Conservation (phyloP, 2,797 vertebrate genomes). For the Danio choprae region DNA sequence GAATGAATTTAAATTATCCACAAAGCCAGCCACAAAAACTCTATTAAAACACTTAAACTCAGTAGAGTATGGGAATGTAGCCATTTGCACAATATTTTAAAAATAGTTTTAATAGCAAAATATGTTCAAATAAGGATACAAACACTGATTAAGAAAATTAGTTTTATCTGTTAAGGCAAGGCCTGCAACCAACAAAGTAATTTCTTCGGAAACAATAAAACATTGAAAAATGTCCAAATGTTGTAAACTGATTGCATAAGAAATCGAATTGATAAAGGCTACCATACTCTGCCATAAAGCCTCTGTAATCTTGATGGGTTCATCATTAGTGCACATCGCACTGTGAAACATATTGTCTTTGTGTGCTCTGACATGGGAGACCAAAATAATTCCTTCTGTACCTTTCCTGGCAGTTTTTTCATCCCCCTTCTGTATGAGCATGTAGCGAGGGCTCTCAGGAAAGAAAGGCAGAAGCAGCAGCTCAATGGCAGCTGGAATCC, state of each 20-base stretch:
- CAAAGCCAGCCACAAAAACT: too few species aligned
- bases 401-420: slow-evolving; percentile 79
- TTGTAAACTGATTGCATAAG: background rate
- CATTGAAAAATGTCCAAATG: background rate
- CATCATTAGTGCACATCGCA: background rate
- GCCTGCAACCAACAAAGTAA: background rate
- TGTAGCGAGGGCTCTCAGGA: slow-evolving; percentile 93
- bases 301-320: background rate
- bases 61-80: background rate
- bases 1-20: background rate
- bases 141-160: background rate
- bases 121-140: background rate
- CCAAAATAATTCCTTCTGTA: slow-evolving; percentile 55
- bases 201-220: background rate
- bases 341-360: background rate
- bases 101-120: background rate
- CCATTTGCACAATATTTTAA: background rate
- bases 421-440: slow-evolving; percentile 86
- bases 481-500: slow-evolving; percentile 84
- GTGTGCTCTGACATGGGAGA: background rate
- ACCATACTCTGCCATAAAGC: background rate
- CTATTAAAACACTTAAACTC: background rate
- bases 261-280: background rate
- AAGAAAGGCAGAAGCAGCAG: slow-evolving; percentile 87
- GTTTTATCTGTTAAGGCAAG: background rate